Evolutionary conservation across 2,797 vertebrate genomes (phyloP).

Genomic region (Chloroceryle amazona): DNA sequence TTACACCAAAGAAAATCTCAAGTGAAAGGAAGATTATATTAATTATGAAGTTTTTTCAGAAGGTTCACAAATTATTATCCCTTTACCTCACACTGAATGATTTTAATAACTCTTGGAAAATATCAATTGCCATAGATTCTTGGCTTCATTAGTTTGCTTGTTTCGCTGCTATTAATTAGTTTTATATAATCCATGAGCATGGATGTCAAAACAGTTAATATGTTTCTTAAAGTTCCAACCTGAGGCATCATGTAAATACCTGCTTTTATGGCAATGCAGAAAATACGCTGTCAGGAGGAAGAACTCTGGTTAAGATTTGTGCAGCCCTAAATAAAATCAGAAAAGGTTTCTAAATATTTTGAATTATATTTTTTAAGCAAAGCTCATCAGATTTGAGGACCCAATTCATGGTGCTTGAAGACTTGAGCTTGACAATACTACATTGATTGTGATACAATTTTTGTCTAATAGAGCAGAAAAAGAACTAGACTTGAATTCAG

Average conservation of each 20-base stretch:
- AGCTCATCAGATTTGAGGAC: background rate
- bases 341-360: background rate
- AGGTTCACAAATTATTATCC: conserved; percentile 10
- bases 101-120: background rate
- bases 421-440: background rate
- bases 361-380: background rate
- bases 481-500: background rate
- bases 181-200: background rate
- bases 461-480: background rate
- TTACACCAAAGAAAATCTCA: conserved; percentile 16
- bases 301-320: background rate
- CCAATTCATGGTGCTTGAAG: background rate
- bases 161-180: background rate
- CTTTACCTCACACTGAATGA: background rate
- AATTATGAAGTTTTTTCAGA: conserved; percentile 5
- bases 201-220: background rate
- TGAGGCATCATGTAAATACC: background rate
- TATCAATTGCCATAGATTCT: background rate
- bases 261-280: background rate
- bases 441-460: background rate
- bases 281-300: background rate
- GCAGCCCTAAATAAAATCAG: background rate
- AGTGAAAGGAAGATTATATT: conserved; percentile 17
- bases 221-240: background rate
- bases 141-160: background rate